Evolutionary conservation across 2,113 vertebrate genomes (phyloP), one percentile per base, ranked within the genome.

Genomic region (Butorides virescens): DNA sequence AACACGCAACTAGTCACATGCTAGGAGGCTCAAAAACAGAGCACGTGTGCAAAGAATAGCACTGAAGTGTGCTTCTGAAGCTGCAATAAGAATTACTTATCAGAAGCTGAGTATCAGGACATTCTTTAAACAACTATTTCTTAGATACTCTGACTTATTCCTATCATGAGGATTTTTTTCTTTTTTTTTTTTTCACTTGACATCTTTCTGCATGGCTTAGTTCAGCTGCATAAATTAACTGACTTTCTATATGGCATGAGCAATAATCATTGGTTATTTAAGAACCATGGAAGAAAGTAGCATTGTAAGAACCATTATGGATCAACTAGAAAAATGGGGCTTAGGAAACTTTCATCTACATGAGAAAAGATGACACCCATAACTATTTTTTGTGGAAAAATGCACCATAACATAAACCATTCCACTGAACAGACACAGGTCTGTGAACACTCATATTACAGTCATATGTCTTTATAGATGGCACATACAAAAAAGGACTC

Each of bases 371-470:
- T 74, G 39, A 79, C 30, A 91, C 6, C 4, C 4, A 14, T 20
- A 62, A 29, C 26, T 47, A 70, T 34, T 86, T 91, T 93, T 83
- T 73, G 58, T 47, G 36, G 32, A 76, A 96, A 93, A 88, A 86
- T 23, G 29, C 22, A 79, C 53, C 42, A 14, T 44, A 73, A 44
- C 12, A 59, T 96, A 88, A 96, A 88, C 32, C 46, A 77, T 47
- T 93, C 22, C 29, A 83, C 50, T 71, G 59, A 90, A 42, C 46
- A 86, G 92, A 86, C 55, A 93, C 27, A 92, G 53, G 71, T 68
- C 81, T 77, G 42, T 93, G 81, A 94, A 88, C n/a, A 86, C 42
- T 55, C 67, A 66, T 90, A 94, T 70, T 93, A 82, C 18, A 93
- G 78, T 66, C 63, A 58, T 94, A 79, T 34, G 42, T 93, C 81